Conservation (phyloP, 1,140 invertebrate species). For the Medauroidea extradentata region DNA sequence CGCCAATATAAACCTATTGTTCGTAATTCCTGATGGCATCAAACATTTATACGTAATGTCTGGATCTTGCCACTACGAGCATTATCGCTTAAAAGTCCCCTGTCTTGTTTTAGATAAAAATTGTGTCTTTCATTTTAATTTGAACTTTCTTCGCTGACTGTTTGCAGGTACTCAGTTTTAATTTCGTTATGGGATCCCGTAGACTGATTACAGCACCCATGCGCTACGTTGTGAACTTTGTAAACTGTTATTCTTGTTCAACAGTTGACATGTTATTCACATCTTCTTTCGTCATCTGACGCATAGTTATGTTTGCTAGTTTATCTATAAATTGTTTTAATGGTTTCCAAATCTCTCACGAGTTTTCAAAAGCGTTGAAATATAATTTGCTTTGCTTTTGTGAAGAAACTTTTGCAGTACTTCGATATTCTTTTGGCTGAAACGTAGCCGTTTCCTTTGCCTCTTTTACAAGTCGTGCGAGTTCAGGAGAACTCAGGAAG, state of each 20-base stretch:
- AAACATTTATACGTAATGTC: too few relatives aligned
- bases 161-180: too few relatives aligned
- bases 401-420: background rate
- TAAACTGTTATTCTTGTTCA: background rate
- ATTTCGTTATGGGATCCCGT: background rate
- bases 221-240: background rate
- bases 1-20: too few relatives aligned
- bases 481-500: conserved; percentile 1
- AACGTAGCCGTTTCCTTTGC: background rate
- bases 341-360: background rate
- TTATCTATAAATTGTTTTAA: background rate
- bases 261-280: conserved; percentile 4
- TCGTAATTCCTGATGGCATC: too few relatives aligned
- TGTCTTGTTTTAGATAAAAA: too few relatives aligned
- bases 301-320: background rate
- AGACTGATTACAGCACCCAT: background rate
- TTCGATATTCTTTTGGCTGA: background rate
- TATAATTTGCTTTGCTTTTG: background rate
- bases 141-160: too few relatives aligned
- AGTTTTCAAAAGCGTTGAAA: background rate
- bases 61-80: too few relatives aligned
- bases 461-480: background rate
- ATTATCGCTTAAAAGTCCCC: too few relatives aligned
- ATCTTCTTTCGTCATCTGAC: background rate
- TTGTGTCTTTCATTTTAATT: too few relatives aligned